These are phyloP conservation scores for Habropoda laboriosa DNA, from an alignment of 1,140 invertebrate species.

Conservation along the genomic window DNA sequence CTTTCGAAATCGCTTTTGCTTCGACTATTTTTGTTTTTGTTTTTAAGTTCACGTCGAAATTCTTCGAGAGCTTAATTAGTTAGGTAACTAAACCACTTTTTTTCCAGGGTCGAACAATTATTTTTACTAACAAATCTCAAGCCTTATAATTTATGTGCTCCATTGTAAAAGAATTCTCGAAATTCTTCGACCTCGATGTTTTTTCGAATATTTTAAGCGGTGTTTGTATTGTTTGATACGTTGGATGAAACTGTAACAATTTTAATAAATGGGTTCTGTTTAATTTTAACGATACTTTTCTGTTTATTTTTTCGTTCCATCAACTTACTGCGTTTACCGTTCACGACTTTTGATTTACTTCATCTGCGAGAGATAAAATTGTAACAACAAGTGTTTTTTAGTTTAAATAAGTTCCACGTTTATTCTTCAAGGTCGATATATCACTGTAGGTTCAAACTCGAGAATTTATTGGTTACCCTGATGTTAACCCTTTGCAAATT, in stretches of 20 bases:
- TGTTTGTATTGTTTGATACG: neutral
- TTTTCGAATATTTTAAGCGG: neutral
- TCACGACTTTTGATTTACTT: too few relatives aligned
- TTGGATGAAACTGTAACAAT: conserved; percentile 3
- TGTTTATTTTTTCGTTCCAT: conserved; percentile 15
- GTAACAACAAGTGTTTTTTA: too few relatives aligned
- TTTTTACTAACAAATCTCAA: neutral
- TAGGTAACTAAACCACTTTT: neutral
- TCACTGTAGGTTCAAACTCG: neutral
- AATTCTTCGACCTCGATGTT: neutral
- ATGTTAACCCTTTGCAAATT: neutral
- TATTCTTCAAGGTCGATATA: too few relatives aligned
- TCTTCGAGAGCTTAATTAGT: too few relatives aligned
- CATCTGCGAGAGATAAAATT: too few relatives aligned
- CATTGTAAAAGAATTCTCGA: conserved; percentile 7
- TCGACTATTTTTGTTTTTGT: neutral
- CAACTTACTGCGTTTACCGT: too few relatives aligned
- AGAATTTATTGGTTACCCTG: conserved; percentile 8
- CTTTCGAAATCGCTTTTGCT: too few relatives aligned
- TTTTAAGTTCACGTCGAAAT: neutral
- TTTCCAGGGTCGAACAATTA: neutral
- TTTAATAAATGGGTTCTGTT: conserved; percentile 15
- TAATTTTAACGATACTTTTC: neutral
- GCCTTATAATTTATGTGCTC: neutral
- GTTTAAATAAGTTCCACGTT: too few relatives aligned